Evolutionary conservation across 1,140 invertebrate species (phyloP).

Genomic region (Zophobas atratus): DNA sequence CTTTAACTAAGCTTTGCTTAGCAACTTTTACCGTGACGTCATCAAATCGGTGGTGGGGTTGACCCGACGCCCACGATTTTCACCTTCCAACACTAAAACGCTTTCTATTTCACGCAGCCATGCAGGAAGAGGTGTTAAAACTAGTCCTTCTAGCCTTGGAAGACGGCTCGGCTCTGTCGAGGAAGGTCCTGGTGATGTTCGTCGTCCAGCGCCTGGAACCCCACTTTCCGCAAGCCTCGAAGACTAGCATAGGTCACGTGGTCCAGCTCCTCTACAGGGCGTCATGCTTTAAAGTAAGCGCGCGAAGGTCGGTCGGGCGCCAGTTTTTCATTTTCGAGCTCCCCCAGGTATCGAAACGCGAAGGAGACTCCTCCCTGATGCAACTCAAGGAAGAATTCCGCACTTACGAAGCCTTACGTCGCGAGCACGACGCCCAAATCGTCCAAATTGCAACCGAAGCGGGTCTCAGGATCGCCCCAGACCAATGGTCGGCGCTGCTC

Average conservation of each 20-base stretch:
- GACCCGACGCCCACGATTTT: neutral
- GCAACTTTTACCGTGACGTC: too few species aligned
- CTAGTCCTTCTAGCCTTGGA: conserved; percentile 94
- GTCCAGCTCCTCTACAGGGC: conserved; percentile 98
- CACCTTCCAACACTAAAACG: neutral
- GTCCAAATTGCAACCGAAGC: conserved; percentile 98
- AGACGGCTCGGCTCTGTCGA: conserved; percentile 96
- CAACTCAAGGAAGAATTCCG: conserved; percentile 98
- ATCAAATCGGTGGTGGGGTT: too few species aligned
- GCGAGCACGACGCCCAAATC: conserved; percentile 99
- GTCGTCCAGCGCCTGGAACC: conserved; percentile 96
- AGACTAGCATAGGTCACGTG: conserved; percentile 98
- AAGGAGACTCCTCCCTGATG: conserved; percentile 98
- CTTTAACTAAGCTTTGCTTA: too few species aligned
- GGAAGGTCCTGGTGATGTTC: conserved; percentile 99
- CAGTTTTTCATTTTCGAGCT: too few species aligned
- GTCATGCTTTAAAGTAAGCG: conserved; percentile 95
- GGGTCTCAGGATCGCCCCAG: conserved; percentile 95
- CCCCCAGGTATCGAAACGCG: conserved; percentile 92
- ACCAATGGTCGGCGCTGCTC: conserved; percentile 97
- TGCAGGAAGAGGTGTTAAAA: conserved; percentile 98
- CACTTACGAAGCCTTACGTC: conserved; percentile 91
- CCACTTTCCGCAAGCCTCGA: conserved; percentile 97
- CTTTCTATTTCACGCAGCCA: conserved; percentile 74
- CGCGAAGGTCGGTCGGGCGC: too few species aligned